Conservation (phyloP, 2,113 vertebrate genomes). For the Coregonus clupeaformis region DNA sequence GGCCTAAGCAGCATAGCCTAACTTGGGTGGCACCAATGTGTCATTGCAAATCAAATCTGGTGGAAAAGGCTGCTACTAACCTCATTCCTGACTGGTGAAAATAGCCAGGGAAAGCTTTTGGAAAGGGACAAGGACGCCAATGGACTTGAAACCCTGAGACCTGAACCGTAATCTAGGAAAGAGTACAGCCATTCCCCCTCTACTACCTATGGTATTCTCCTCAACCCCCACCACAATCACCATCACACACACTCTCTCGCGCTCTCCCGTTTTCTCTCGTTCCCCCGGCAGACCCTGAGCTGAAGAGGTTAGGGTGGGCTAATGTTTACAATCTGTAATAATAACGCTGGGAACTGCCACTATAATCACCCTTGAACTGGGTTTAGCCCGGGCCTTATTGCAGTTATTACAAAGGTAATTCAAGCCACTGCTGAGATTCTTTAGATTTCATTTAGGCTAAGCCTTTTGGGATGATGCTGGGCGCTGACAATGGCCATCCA, state of each 20-base stretch:
- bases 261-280: background rate
- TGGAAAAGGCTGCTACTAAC: too few species aligned
- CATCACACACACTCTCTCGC: too few species aligned
- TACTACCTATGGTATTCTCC: background rate
- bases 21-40: background rate
- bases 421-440: slow-evolving; percentile 76
- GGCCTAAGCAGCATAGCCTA: background rate
- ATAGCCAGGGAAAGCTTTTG: background rate
- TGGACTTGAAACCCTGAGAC: background rate
- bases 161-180: background rate
- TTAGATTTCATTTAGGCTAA: slow-evolving; percentile 69
- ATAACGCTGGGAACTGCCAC: slow-evolving; percentile 44
- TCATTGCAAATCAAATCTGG: background rate
- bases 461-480: slow-evolving; percentile 74
- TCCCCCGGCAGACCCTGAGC: background rate
- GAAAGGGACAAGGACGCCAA: background rate
- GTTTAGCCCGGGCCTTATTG: slow-evolving; percentile 42
- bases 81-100: too few species aligned
- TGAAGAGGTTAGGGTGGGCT: slow-evolving; percentile 38
- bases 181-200: background rate
- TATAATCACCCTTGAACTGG: slow-evolving; percentile 50
- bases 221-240: too few species aligned
- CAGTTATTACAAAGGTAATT: slow-evolving; percentile 71
- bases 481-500: slow-evolving; percentile 75
- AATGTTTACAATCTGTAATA: slow-evolving; percentile 54